These are phyloP conservation scores for Chamaea fasciata DNA, from an alignment of 2,113 vertebrate genomes.

Conservation along the genomic window DNA sequence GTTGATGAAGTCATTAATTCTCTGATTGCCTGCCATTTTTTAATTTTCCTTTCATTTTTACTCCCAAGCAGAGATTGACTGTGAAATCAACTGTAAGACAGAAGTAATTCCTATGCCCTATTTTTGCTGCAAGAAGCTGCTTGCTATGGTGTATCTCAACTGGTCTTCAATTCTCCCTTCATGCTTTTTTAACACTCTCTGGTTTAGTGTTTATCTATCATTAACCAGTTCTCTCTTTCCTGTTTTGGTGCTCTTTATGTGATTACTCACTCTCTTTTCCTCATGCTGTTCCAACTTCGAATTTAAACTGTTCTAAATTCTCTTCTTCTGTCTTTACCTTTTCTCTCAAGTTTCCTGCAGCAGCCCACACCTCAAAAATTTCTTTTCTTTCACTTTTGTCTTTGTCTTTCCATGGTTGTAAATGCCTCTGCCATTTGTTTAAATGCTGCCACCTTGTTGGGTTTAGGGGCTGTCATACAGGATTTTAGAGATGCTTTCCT, in stretches of 20 bases:
- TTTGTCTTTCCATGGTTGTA: neutral
- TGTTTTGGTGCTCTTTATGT: neutral
- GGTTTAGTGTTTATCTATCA: neutral
- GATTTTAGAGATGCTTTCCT: neutral
- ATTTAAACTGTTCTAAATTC: neutral
- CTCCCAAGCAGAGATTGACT: neutral
- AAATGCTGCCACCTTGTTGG: neutral
- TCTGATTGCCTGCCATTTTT: neutral
- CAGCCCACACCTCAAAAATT: neutral
- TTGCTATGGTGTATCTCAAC: neutral
- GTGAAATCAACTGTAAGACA: constrained; percentile 16
- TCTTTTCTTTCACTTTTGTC: neutral
- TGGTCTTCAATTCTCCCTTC: neutral
- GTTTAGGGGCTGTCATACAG: neutral
- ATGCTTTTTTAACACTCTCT: neutral
- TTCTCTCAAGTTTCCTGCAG: neutral
- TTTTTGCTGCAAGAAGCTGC: neutral
- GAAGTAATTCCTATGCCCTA: neutral
- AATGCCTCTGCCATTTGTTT: neutral
- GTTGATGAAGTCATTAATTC: neutral
- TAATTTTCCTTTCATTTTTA: neutral
- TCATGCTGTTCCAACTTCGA: neutral
- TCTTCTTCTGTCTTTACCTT: neutral
- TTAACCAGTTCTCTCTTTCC: neutral
- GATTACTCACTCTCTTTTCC: neutral